These are phyloP conservation scores for Onthophagus sagittarius DNA, from an alignment of 2,888 invertebrate species.

Conservation along the genomic window DNA sequence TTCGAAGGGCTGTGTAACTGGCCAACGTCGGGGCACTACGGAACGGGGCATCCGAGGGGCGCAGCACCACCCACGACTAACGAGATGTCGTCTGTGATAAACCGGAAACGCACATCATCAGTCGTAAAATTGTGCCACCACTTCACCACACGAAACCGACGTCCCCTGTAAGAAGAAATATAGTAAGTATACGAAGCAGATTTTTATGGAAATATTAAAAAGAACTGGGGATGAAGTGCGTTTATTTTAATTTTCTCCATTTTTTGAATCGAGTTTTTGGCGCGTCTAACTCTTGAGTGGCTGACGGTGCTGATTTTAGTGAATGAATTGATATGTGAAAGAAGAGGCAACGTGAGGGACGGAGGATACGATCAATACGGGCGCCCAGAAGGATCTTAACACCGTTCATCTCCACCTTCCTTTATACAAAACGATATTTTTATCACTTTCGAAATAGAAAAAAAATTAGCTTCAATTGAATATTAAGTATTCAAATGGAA, in stretches of 20 bases:
- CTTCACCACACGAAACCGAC: neutral
- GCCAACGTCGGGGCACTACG: conserved; percentile 14
- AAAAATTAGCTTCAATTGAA: neutral
- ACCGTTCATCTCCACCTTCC: neutral
- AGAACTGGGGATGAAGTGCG: neutral
- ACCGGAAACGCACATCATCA: conserved; percentile 20
- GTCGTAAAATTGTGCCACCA: conserved; percentile 4
- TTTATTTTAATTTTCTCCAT: no score
- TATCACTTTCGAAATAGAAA: neutral
- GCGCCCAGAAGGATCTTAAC: conserved; percentile 30
- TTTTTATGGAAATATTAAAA: conserved; percentile 15
- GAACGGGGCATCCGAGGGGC: conserved; percentile 14
- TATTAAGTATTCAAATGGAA: neutral
- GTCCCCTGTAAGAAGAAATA: conserved; percentile 1
- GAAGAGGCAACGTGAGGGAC: conserved; percentile 37
- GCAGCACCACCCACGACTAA: conserved; percentile 16
- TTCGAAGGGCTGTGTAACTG: neutral
- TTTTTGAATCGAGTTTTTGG: neutral
- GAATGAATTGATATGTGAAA: conserved; percentile 39
- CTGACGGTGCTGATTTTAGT: conserved; percentile 34
- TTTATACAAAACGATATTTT: neutral
- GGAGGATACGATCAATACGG: conserved; percentile 41
- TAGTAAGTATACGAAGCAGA: neutral
- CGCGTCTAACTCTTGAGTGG: conserved; percentile 20
- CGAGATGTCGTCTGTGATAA: conserved; percentile 37